Base-by-base conservation (phyloP, 1,140 invertebrate genomes). In the Diploscapter pachys region DNA sequence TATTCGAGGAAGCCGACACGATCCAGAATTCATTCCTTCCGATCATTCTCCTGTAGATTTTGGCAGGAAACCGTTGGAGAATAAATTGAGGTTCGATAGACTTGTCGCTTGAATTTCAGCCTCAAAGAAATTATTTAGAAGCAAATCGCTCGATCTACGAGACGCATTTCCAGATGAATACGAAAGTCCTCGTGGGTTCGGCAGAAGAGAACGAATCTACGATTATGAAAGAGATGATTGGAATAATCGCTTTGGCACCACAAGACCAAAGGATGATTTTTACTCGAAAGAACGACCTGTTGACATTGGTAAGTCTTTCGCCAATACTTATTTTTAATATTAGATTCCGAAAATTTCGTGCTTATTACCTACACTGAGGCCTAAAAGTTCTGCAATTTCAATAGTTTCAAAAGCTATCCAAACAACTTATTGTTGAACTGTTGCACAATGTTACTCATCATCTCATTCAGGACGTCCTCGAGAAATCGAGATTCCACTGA, bases 101-200 rank as follows among this genome's bases (percentile, higher is more conserved):
- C 8, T 68, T 53, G 53, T 11, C 9, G 31, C 9, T 11, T 31
- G 57, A 31, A 59, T 59, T 59, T 31, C 31, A 31, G 9, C 57
- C 57, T 11, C 57, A 59, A 59, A 11, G 9, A 59, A 59, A 59
- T 59, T 11, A 2, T 73, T 49, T 61, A 74, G 73, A 65, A 74
- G 73, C 57, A 74, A 69, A 57, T 74, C 73, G 0, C 13, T 74
- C 5, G 73, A 74, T 67, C 62, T 62, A 9, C 65, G 73, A 5
- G 73, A 74, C 9, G 64, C 55, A 54, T 64, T 65, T 9, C 63
- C 65, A 11, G 54, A 74, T 31, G 73, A 74, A 59, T 65, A 74
- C 59, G 63, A 56, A 4, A 74, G 68, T 50, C 73, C 73, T 0
- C 68, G 68, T 51, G 65, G 73, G 4, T 67, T 57, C 13, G 73